A percentile compares a stretch with the other conserved stretches of the same genome.
Conservation (phyloP, 2,113 vertebrate species). For the Campylomormyrus numenius region DNA sequence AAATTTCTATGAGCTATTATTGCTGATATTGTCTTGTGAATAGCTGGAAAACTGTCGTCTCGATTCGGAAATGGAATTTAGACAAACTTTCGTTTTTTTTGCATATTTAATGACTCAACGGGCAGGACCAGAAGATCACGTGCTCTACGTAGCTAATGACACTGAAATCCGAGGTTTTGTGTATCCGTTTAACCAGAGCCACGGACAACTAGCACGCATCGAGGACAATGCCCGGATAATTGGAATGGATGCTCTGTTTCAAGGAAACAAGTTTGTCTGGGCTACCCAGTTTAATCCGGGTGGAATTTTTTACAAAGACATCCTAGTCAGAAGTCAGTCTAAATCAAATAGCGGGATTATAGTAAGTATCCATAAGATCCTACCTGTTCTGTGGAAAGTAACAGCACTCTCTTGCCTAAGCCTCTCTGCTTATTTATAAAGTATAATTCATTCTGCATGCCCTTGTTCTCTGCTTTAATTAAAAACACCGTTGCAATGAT, state of each 20-base stretch:
- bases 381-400: background rate
- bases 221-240: conserved; percentile 79
- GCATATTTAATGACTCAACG: conserved; percentile 37
- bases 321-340: conserved; percentile 61
- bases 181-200: conserved; percentile 83
- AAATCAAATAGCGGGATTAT: conserved; percentile 72
- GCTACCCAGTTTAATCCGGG: conserved; percentile 82
- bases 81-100: conserved; percentile 25
- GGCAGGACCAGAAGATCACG: conserved; percentile 84
- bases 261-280: conserved; percentile 80
- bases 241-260: conserved; percentile 77
- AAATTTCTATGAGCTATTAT: background rate
- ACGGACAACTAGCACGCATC: conserved; percentile 69
- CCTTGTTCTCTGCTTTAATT: no score
- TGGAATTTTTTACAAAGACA: conserved; percentile 75
- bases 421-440: background rate
- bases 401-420: background rate
- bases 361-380: conserved; percentile 59
- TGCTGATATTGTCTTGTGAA: background rate
- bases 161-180: conserved; percentile 85
- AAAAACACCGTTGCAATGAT: background rate
- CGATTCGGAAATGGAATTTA: conserved; percentile 20
- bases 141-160: conserved; percentile 85
- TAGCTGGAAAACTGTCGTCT: conserved; percentile 18
- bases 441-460: background rate